phyloP scores from a whole-genome alignment of 2,888 invertebrate genomes.

The Clistopyga incitator region DNA sequence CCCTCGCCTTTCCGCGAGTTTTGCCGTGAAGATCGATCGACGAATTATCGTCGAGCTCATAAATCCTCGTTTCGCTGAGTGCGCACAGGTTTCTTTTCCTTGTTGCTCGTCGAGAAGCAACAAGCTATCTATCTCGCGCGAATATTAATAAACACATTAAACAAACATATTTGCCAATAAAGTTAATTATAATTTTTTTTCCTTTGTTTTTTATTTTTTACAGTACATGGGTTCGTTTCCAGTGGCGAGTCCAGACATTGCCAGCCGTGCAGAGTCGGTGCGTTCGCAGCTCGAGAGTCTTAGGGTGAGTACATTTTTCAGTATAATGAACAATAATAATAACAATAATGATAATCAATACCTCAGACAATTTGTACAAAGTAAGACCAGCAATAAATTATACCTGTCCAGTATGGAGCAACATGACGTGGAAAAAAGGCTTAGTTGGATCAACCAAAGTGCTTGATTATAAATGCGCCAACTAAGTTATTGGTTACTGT shows the following conservation, averaged over 20 bases:
- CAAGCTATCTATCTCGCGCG: not conserved
- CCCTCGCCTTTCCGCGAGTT: slow-evolving; percentile 32
- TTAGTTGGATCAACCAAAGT: too few species aligned
- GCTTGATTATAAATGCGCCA: too few species aligned
- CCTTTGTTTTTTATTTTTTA: slow-evolving; percentile 83
- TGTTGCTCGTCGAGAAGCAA: slow-evolving; percentile 8
- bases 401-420: too few species aligned
- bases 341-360: not conserved
- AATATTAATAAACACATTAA: slow-evolving; percentile 39
- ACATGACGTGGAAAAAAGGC: too few species aligned
- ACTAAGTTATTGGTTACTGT: too few species aligned
- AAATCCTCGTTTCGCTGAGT: slow-evolving; percentile 60
- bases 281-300: slow-evolving; percentile 87
- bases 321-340: too few species aligned
- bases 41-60: slow-evolving; percentile 61
- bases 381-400: too few species aligned
- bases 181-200: slow-evolving; percentile 45
- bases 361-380: not conserved
- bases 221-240: slow-evolving; percentile 93
- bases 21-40: slow-evolving; percentile 60
- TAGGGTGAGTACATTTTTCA: slow-evolving; percentile 85
- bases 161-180: slow-evolving; percentile 31
- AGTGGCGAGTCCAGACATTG: slow-evolving; percentile 89
- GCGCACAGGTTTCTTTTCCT: slow-evolving; percentile 20
- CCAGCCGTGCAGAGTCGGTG: slow-evolving; percentile 88